Conservation (phyloP, 2,888 invertebrate genomes). For the Tetranychus piercei region DNA sequence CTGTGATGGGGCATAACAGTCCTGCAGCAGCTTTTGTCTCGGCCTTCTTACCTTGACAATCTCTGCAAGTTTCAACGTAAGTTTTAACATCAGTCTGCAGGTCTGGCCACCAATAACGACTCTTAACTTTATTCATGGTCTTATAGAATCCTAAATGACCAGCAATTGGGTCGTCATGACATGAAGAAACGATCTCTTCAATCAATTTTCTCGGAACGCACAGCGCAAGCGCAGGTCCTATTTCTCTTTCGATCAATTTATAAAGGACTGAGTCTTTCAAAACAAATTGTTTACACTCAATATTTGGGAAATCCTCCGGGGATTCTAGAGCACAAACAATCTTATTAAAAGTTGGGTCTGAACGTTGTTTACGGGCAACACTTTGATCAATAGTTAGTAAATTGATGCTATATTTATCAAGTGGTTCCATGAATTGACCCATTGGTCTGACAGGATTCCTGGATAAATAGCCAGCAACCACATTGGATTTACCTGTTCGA, state of each 20-base stretch:
- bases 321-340: background rate
- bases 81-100: background rate
- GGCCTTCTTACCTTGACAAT: background rate
- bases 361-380: background rate
- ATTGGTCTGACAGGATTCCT: background rate
- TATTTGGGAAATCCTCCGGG: background rate
- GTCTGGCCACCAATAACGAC: constrained; percentile 6
- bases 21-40: background rate
- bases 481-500: background rate
- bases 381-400: too few relatives aligned
- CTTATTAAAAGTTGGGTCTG: background rate
- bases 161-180: background rate
- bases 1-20: background rate
- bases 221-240: background rate
- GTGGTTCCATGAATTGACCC: too few relatives aligned
- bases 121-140: background rate
- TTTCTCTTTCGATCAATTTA: background rate
- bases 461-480: background rate
- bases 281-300: background rate
- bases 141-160: constrained; percentile 9
- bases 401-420: too few relatives aligned
- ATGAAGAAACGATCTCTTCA: background rate
- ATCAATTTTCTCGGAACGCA: background rate
- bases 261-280: background rate
- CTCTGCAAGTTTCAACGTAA: background rate